Conservation (phyloP, 2,797 vertebrate genomes). For the Myoxocephalus aenaeus region DNA sequence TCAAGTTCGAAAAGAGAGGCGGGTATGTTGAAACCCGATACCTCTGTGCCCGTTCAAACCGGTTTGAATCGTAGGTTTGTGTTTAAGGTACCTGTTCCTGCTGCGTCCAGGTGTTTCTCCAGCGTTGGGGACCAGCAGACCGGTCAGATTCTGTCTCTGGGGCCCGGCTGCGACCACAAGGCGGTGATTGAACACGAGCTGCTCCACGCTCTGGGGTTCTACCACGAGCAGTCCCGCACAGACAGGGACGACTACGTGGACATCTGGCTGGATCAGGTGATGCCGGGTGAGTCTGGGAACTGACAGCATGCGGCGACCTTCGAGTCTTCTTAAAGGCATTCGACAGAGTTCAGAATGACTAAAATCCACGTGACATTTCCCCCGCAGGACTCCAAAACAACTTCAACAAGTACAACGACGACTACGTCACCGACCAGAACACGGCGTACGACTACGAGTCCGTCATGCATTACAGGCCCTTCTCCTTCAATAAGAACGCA, state of each 20-base stretch:
- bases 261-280: slow-evolving; percentile 91
- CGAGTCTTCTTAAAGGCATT: background rate
- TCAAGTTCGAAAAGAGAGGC: slow-evolving; percentile 87
- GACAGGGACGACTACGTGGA: slow-evolving; percentile 92
- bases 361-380: slow-evolving; percentile 15
- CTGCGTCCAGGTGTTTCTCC: slow-evolving; percentile 88
- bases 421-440: slow-evolving; percentile 91
- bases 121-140: slow-evolving; percentile 85
- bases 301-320: background rate
- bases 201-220: slow-evolving; percentile 91
- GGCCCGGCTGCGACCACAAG: slow-evolving; percentile 87
- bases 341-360: background rate
- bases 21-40: slow-evolving; percentile 79
- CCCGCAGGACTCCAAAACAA: slow-evolving; percentile 86
- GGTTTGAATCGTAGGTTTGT: background rate
- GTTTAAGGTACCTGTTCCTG: background rate
- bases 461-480: slow-evolving; percentile 91
- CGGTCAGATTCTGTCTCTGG: slow-evolving; percentile 91
- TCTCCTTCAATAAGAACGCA: slow-evolving; percentile 90
- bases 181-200: slow-evolving; percentile 92
- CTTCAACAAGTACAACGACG: slow-evolving; percentile 88
- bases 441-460: slow-evolving; percentile 95
- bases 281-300: slow-evolving; percentile 74
- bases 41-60: background rate
- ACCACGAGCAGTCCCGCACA: slow-evolving; percentile 90